Evolutionary conservation across 2,113 vertebrate genomes (phyloP).

Genomic region (Bettongia penicillata): DNA sequence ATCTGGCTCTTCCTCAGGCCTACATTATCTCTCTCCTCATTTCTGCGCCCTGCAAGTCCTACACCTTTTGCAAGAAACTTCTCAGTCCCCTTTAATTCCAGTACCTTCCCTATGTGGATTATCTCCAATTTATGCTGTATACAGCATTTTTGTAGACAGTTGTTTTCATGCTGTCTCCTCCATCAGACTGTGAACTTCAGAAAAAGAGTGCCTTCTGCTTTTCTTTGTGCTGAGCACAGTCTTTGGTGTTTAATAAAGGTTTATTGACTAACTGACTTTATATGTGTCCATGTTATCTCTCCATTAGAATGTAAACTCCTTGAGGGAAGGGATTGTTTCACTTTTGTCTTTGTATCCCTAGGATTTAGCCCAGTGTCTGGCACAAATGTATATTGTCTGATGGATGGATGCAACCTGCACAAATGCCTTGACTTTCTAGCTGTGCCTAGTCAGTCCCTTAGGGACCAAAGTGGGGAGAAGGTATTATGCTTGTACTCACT

Average conservation of each 20-base stretch:
- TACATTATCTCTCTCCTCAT: neutral
- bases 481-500: neutral
- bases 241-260: neutral
- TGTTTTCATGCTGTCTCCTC: neutral
- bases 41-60: neutral
- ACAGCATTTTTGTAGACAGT: neutral
- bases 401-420: neutral
- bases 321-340: neutral
- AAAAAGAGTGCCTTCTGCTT: neutral
- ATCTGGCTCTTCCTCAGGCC: neutral
- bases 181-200: neutral
- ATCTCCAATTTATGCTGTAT: neutral
- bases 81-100: neutral
- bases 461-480: neutral
- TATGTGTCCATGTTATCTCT: neutral
- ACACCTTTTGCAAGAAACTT: neutral
- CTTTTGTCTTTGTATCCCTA: neutral
- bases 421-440: neutral
- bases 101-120: neutral
- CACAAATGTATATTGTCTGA: neutral
- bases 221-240: neutral
- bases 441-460: neutral
- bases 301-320: neutral
- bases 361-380: neutral
- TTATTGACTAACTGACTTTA: neutral